Evolutionary conservation across 1,140 invertebrate genomes (phyloP).

Genomic region (Cecropterus lyciades): DNA sequence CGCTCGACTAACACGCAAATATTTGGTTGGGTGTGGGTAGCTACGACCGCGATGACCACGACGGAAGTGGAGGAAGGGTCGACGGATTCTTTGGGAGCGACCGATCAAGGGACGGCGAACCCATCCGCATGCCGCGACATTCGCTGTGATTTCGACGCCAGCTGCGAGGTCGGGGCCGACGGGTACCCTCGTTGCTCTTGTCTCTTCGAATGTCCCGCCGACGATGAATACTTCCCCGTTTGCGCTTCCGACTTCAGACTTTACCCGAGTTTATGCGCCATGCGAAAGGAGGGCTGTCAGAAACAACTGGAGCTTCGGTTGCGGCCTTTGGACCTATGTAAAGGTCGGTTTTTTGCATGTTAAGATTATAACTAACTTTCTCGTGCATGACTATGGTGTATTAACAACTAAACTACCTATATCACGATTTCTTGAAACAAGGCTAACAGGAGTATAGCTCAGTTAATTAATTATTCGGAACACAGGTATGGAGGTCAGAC

Average conservation of each 20-base stretch:
- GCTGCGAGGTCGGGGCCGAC: conserved; percentile 91
- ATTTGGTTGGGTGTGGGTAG: conserved; percentile 73
- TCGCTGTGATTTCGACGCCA: conserved; percentile 93
- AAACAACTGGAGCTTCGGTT: conserved; percentile 92
- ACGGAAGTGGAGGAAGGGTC: conserved; percentile 69
- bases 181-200: conserved; percentile 91
- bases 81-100: conserved; percentile 64
- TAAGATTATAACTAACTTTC: not conserved
- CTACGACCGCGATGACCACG: conserved; percentile 78
- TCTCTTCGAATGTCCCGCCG: conserved; percentile 88
- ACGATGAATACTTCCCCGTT: conserved; percentile 88
- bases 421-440: conserved; percentile 30
- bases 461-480: conserved; percentile 28
- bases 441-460: conserved; percentile 22
- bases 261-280: conserved; percentile 93
- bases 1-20: conserved; percentile 80
- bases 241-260: conserved; percentile 93
- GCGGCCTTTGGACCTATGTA: conserved; percentile 91
- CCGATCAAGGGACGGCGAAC: conserved; percentile 78
- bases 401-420: conserved; percentile 6
- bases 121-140: conserved; percentile 90
- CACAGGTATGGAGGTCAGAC: conserved; percentile 92
- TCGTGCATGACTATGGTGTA: conserved; percentile 20
- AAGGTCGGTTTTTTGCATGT: conserved; percentile 85
- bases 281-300: conserved; percentile 94